These are phyloP conservation scores for Yasuhikotakia modesta DNA, from an alignment of 2,797 vertebrate genomes.

Conservation along the genomic window DNA sequence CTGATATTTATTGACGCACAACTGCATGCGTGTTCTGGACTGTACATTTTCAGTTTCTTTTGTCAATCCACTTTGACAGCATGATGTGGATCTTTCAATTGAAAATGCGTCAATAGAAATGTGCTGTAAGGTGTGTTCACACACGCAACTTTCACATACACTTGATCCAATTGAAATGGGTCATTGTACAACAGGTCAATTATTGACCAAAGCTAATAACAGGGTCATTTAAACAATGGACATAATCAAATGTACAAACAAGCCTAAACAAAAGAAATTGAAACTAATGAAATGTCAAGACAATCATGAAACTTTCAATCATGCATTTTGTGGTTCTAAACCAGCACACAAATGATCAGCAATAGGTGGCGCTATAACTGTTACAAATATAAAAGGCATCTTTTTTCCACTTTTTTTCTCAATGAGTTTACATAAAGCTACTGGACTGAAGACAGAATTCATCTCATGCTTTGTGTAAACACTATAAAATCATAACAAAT, in stretches of 20 bases:
- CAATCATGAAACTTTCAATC: too few relatives aligned
- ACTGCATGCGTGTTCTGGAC: conserved; percentile 44
- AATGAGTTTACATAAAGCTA: too few relatives aligned
- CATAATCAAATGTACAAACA: too few relatives aligned
- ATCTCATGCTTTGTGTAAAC: conserved; percentile 7
- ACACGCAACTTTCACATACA: conserved; percentile 34
- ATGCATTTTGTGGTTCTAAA: too few relatives aligned
- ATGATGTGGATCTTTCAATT: not conserved
- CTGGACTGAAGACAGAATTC: not conserved
- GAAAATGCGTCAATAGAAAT: not conserved
- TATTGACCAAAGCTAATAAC: conserved; percentile 58
- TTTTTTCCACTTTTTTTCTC: not conserved
- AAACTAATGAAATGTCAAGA: too few relatives aligned
- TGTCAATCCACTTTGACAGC: not conserved
- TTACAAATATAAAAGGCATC: too few relatives aligned
- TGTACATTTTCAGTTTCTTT: not conserved
- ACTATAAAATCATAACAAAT: not conserved
- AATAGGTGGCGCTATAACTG: too few relatives aligned
- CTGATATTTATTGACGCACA: conserved; percentile 42
- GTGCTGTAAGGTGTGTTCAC: not conserved
- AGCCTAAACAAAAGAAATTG: too few relatives aligned
- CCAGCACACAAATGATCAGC: too few relatives aligned
- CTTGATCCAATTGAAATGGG: conserved; percentile 45
- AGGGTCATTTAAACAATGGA: too few relatives aligned
- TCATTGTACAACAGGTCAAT: conserved; percentile 57